Evolutionary conservation across 2,888 invertebrate species (phyloP), one percentile per base, ranked within the genome.

Genomic region (Sinohyriopsis cumingii): DNA sequence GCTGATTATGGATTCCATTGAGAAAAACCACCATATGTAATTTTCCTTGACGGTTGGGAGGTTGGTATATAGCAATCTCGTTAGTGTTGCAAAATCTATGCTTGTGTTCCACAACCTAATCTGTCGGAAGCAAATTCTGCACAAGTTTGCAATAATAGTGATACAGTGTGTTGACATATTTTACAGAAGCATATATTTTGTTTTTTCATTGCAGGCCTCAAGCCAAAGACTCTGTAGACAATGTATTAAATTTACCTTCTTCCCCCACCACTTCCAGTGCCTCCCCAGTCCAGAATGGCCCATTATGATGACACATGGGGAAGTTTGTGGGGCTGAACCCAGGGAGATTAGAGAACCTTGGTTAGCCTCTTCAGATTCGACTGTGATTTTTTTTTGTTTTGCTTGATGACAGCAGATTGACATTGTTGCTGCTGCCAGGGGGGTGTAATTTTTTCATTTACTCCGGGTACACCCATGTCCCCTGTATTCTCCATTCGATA

Each of bases 221-320:
- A 81, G 83, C 84, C 65, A 84, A 82, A 78, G 85, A 84, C 67
- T 79, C 82, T 20, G 71, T 84, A 75, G 85, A 85, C 56, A 74
- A 72, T 61, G 76, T 78, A 33, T 61, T 69, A 64, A 61, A 69
- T 57, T 59, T 71, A 63, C 55, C 72, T 24, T 57, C 69, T 24
- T 45, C 45, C 67, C 63, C 63, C 19, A 55, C 63, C 53, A 67
- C 71, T 62, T 54, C 67, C 70, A 70, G 68, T 75, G 65, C 67
- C 45, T 45, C 45, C 45, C 45, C 45, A 45, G 15, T 83, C 59
- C 81, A 80, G 66, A 85, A 85, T 67, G 85, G 85, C 53, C 85
- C 85, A 6, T 82, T 85, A 73, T 84, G 83, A 83, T 74, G 66
- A 55, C n/a, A 24, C 64, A 9, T 9, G 45, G 33, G 45, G 22